These are phyloP conservation scores for Brachyalestes nurse DNA, from an alignment of 2,797 vertebrate genomes.

Conservation along the genomic window DNA sequence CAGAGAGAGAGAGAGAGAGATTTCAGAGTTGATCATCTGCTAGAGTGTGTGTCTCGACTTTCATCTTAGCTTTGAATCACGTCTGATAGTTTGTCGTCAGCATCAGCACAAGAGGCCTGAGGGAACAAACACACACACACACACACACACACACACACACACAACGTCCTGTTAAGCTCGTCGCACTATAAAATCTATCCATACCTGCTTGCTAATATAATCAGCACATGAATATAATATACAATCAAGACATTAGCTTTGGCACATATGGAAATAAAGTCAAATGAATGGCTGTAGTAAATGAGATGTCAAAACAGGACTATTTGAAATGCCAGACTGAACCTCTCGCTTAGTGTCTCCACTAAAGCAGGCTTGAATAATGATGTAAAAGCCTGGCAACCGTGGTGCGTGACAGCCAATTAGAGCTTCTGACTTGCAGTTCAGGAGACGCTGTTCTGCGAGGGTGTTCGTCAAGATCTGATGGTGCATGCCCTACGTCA, in stretches of 20 bases:
- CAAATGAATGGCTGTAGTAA: neutral
- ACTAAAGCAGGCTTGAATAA: conserved; percentile 1
- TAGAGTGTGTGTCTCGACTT: conserved; percentile 8
- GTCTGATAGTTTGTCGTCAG: conserved; percentile 3
- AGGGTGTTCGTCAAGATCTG: neutral
- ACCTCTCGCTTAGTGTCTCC: neutral
- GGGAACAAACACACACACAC: conserved; percentile 5
- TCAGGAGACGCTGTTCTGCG: neutral
- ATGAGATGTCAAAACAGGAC: conserved; percentile 2
- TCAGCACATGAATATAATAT: neutral
- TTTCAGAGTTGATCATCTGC: conserved; percentile 29
- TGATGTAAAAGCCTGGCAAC: conserved; percentile 23
- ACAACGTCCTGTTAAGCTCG: neutral
- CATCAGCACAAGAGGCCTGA: neutral
- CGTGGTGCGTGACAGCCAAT: neutral
- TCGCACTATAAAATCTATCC: neutral
- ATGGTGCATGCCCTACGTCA: neutral
- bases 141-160: neutral
- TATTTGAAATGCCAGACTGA: neutral
- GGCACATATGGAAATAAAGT: neutral
- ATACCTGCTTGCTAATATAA: neutral
- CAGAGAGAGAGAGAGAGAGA: conserved; percentile 23
- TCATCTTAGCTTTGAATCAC: conserved; percentile 20
- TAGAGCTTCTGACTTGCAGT: neutral
- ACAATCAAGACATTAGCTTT: too few species aligned